Evolutionary conservation across 2,113 vertebrate species (phyloP).

Genomic region (Tetrao urogallus): DNA sequence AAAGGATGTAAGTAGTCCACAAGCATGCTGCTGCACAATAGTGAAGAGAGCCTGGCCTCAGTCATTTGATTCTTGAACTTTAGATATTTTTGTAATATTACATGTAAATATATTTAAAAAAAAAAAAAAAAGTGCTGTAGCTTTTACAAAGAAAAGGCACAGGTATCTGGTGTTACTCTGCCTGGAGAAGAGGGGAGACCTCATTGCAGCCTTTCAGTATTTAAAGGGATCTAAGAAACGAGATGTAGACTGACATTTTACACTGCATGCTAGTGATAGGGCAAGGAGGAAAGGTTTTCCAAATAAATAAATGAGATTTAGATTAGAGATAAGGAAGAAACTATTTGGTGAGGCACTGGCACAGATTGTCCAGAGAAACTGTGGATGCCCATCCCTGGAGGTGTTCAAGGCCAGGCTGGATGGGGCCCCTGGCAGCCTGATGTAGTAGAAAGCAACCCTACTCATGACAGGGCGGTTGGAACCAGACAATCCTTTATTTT

Average conservation of each 20-base stretch:
- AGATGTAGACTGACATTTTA: background rate
- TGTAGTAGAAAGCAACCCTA: background rate
- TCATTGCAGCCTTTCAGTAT: background rate
- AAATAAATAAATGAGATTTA: background rate
- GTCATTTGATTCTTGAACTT: no score
- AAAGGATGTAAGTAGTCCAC: background rate
- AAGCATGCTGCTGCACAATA: background rate
- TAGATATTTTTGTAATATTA: background rate
- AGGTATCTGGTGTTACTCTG: background rate
- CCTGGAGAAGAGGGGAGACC: no score
- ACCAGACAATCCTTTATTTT: background rate
- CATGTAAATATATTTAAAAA: background rate
- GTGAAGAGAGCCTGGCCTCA: no score
- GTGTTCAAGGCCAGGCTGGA: background rate
- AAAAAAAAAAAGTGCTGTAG: background rate
- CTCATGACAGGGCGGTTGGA: background rate
- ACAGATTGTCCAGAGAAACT: background rate
- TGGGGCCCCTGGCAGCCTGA: background rate
- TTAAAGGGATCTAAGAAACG: no score
- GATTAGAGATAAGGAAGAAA: background rate
- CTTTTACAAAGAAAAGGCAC: background rate
- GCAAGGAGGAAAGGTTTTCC: background rate
- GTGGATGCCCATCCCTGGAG: background rate
- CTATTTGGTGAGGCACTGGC: background rate
- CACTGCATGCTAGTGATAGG: background rate